Conservation (phyloP, 2,113 vertebrate genomes). For the Anarhynchus alexandrinus region DNA sequence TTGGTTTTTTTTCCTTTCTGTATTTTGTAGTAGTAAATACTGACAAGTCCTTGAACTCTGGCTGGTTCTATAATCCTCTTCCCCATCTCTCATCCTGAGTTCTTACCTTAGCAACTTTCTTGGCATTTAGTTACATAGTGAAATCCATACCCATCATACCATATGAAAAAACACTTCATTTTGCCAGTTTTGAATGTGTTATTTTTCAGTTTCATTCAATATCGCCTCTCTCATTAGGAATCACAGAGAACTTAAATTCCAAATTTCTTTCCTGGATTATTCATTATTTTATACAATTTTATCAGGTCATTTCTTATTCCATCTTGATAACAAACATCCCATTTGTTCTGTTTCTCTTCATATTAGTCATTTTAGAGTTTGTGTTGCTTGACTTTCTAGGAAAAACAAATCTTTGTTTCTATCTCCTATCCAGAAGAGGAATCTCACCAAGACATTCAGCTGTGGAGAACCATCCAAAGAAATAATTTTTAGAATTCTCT, state of each 20-base stretch:
- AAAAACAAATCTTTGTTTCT: neutral
- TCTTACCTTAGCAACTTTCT: neutral
- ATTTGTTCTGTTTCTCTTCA: neutral
- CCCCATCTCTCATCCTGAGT: neutral
- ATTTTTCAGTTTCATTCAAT: constrained; percentile 18
- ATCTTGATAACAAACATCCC: neutral
- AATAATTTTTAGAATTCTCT: neutral
- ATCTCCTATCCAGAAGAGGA: neutral
- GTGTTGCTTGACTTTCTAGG: neutral
- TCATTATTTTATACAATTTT: neutral
- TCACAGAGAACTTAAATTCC: neutral
- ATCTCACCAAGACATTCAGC: neutral
- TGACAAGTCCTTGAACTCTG: neutral
- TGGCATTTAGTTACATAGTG: neutral
- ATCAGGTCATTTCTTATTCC: neutral
- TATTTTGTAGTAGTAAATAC: neutral
- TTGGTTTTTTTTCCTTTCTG: neutral
- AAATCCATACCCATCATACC: neutral
- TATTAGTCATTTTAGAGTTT: neutral
- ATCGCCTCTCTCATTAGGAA: neutral
- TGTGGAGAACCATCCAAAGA: neutral
- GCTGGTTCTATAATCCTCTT: neutral
- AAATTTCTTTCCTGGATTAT: neutral
- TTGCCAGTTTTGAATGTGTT: neutral
- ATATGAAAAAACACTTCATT: neutral